Percentiles rank a stretch among this genome's conserved stretches.
Evolutionary conservation across 2,888 invertebrate species (phyloP).

Genomic region (Heliothis peltigera): DNA sequence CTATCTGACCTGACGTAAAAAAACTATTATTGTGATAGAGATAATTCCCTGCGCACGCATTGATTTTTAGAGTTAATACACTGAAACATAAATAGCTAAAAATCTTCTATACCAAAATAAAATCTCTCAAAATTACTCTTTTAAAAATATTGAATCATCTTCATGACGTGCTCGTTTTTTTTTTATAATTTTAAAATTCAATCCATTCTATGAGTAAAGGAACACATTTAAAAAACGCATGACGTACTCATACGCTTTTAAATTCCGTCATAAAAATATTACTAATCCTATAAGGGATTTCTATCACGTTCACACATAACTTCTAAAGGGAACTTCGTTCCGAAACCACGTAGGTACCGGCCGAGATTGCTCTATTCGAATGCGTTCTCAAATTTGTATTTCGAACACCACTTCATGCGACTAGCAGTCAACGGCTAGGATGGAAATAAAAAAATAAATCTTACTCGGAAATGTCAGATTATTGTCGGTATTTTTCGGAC

Average conservation of each 20-base stretch:
- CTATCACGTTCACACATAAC: constrained; percentile 82
- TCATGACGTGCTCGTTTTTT: no score
- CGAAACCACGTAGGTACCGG: constrained; percentile 72
- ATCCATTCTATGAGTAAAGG: constrained; percentile 27
- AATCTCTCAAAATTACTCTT: no score
- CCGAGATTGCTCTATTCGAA: constrained; percentile 80
- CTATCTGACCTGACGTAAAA: no score
- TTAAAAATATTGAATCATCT: no score
- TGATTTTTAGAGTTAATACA: no score
- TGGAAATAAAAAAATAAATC: constrained; percentile 52
- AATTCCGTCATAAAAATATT: constrained; percentile 72
- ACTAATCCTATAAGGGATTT: constrained; percentile 75
- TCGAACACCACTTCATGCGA: constrained; percentile 65
- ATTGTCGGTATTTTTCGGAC: not conserved
- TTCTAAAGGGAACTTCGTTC: constrained; percentile 67
- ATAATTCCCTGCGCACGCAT: no score
- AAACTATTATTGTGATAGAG: no score
- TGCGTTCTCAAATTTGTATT: constrained; percentile 76
- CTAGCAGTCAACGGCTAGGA: constrained; percentile 56
- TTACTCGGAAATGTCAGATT: not conserved
- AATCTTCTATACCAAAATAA: no score
- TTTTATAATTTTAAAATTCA: constrained; percentile 23
- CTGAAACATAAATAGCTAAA: no score
- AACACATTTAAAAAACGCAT: constrained; percentile 14
- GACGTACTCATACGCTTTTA: constrained; percentile 65